Evolutionary conservation across 1,140 invertebrate genomes (phyloP), one percentile per base, ranked within the genome.

Genomic region (Formica selysi): DNA sequence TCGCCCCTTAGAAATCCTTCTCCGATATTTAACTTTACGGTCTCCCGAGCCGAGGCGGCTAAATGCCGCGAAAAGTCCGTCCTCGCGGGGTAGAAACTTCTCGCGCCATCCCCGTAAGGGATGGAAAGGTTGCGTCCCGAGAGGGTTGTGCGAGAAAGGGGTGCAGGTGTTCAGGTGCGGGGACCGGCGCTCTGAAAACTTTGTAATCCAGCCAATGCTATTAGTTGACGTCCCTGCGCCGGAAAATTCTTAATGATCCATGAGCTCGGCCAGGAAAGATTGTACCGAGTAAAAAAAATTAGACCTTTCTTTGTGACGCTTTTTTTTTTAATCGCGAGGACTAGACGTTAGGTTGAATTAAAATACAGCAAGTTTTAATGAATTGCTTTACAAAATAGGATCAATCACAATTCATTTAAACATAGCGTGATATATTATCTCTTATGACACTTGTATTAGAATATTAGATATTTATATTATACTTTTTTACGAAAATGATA

Each of bases 1-100:
- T 13, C 13, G 32, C 13, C 19, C 16, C 36, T 32, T 57, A 29
- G 78, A 86, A 68, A 81, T 86, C 54, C 67, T 79, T 41, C 79
- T 41, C 13, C 85, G 79, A 73, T 84, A 84, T 86, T 86, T 86
- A 86, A 86, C 85, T 86, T 86, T 84, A 73, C 85, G 85, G 54
- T 83, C 62, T 83, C 64, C 26, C 38, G 73, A 68, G 74, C 51
- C 61, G 76, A 57, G 38, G 44, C 44, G 54, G 76, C 16, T 86
- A 86, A 86, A 86, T 84, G 68, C 79, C 68, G 65, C 76, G 79
- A 86, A 70, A 86, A 86, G 76, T 67, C 67, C 48, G 41, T 13
- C 13, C 26, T 65, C 57, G 73, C 62, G 44, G 38, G 19, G 44
- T 32, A 38, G 38, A 85, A 85, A 78, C 48, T 85, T 76, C 44